Evolutionary conservation across 2,888 invertebrate species (phyloP), one percentile per base, ranked within the genome.

Genomic region (Ormia ochracea): DNA sequence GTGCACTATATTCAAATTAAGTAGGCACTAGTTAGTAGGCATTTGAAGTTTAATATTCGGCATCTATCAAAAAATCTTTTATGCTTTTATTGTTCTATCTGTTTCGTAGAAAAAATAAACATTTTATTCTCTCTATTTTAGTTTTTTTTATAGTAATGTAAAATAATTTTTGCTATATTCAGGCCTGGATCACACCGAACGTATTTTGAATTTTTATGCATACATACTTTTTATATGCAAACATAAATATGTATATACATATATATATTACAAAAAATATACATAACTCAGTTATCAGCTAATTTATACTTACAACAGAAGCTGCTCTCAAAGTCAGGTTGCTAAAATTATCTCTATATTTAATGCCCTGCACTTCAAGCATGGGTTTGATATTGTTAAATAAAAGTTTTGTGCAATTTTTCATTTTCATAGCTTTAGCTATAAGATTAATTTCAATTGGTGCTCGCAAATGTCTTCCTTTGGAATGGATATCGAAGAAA

Each of bases 401-500:
- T 1, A 48, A 78, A 10, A 58, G 3, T 31, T 59, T 4, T 4
- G 23, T 33, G 21, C 43, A 33, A n/a, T 19, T 19, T 4, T 52
- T 10, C 4, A 59, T 31, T 21, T 54, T 74, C 1, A 17, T 14
- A 52, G 83, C 76, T 6, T 69, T 77, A 6, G 78, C 86, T 66
- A 85, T 84, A 4, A 85, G 72, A 4, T 82, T 50, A 0, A 85
- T 19, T 68, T 87, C 85, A 10, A 89, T 65, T 0, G 82, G 50
- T 14, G 84, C 78, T 26, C 79, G 84, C 4, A 89, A 73, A 50
- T 89, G 89, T 2, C 84, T 80, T 26, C 88, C 89, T 68, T 87
- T 87, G 0, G 88, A 88, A 68, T 89, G 87, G 10, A 89, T 66
- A 74, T 88, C 89, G 83, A 84, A 87, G 0, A 88, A 70, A 3